Percentiles rank a stretch among this genome's conserved stretches.
Evolutionary conservation across 2,113 vertebrate genomes (phyloP).

Genomic region (Melanotaenia duboulayi): DNA sequence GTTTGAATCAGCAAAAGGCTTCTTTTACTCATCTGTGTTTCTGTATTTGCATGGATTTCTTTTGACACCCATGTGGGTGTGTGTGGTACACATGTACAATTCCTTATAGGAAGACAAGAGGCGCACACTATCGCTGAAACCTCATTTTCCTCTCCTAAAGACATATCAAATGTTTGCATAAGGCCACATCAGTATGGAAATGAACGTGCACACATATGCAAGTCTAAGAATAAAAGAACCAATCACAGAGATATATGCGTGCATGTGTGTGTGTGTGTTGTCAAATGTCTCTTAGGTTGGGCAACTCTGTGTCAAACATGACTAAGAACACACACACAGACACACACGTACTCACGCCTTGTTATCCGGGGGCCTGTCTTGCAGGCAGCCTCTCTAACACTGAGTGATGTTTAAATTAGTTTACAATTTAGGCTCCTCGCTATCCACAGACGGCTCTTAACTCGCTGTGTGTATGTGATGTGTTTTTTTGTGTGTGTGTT

Average conservation of each 20-base stretch:
- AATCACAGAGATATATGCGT: conserved; percentile 66
- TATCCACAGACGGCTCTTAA: conserved; percentile 94
- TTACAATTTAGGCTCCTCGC: conserved; percentile 99
- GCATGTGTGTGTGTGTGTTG: conserved; percentile 50
- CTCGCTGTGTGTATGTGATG: conserved; percentile 72
- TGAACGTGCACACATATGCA: conserved; percentile 46
- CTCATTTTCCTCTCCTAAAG: conserved; percentile 78
- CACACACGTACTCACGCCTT: conserved; percentile 80
- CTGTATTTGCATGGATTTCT: conserved; percentile 30
- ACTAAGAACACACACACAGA: conserved; percentile 55
- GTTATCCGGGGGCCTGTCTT: conserved; percentile 92
- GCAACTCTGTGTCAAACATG: conserved; percentile 64
- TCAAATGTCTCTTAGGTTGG: conserved; percentile 68
- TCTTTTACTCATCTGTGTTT: conserved; percentile 16
- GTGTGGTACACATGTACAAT: conserved; percentile 31
- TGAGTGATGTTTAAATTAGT: conserved; percentile 99
- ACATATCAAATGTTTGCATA: conserved; percentile 81
- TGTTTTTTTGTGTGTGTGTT: conserved; percentile 71
- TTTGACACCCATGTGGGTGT: conserved; percentile 17
- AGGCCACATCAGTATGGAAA: conserved; percentile 80
- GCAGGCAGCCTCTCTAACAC: conserved; percentile 94
- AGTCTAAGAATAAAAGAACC: conserved; percentile 70
- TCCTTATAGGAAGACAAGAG: conserved; percentile 56
- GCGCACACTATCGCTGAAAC: conserved; percentile 64
- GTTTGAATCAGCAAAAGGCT: conserved; percentile 40